Base-by-base conservation (phyloP, 2,113 vertebrate species). In the Festucalex cinctus region DNA sequence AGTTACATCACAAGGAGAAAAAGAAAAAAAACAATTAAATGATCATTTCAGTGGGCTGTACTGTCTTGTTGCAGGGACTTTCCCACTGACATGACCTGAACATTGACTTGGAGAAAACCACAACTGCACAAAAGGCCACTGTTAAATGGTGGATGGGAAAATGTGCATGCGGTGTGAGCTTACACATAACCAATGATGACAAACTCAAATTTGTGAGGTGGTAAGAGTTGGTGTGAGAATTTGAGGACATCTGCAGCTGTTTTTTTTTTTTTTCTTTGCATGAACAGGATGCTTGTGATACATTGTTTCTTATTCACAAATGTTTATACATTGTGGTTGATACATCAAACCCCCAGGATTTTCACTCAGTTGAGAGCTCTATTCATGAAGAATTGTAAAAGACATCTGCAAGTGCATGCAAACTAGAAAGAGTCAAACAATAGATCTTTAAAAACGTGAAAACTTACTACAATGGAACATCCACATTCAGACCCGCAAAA, bases 21-120 rank as follows among this genome's bases (percentile, higher is more conserved):
- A 67, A 4, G 28, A 32, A 32, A 61, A 67, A 85, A 83, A 74
- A 70, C 35, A 82, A 83, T 76, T 60, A 65, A 79, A 82, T 78
- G 67, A 73, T 74, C 74, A 54, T 80, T 41, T 80, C 67, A 82
- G 62, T 74, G 76, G 73, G 48, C 6, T 22, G 59, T 67, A 67
- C 65, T 85, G 82, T 83, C 57, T 64, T 26, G 49, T 28, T 67
- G 59, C 65, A 58, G 60, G 36, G 57, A 74, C 74, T 59, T 70
- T 73, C 61, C 19, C 22, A 43, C 63, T 65, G 63, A 77, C 67
- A 72, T 14, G 37, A 62, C 60, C 43, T 43, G 37, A 62, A 22
- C n/a, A 65, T 66, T 44, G 63, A 65, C 77, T 62, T 58, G 75
- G 60, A 64, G 65, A 72, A 68, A 70, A 46, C 66, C 13, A 70